Base-by-base conservation (phyloP, 2,113 vertebrate genomes). In the Ammodytes dubius region DNA sequence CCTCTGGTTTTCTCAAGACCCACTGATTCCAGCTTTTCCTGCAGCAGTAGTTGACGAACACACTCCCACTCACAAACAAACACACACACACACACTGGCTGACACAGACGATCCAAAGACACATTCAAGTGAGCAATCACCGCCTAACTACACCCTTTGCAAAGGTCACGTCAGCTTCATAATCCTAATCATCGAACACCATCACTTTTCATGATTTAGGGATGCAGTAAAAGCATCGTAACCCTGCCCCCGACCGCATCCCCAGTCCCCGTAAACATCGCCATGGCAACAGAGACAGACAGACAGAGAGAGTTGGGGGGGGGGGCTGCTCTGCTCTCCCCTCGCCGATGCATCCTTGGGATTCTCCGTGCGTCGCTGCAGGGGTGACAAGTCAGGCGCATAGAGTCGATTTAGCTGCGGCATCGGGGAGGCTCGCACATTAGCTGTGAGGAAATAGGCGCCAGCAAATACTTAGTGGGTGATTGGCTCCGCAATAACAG, bases 401-500 rank as follows among this genome's bases (percentile, higher is more conserved):
- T 90, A 92, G 89, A 91, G 92, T 92, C 87, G 91, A 92, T 93
- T 94, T 94, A 93, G 91, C 83, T 71, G 87, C 79, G 70, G 91
- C 92, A 87, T 91, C 50, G 85, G 92, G 91, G 90, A 90, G 89
- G 89, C 87, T 86, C 68, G 47, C 92, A 88, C 91, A 93, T 93
- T 93, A 92, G 89, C 89, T 76, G 81, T 65, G 75, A 88, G 92
- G 92, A 93, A 93, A 93, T 90, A 79, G 87, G 72, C 91, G 91
- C 91, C 91, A 91, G 92, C 81, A 85, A 91, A 94, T 92, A 88
- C 89, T 93, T 93, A 92, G 90, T 87, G 90, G 91, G 88, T 93
- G 93, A 94, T 94, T 94, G 93, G 93, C 92, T 90, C 87, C 83
- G 83, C 93, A 92, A 93, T 91, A 93, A 93, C 92, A 93, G 86